Percentiles rank a stretch among this genome's conserved stretches.
These are phyloP conservation scores for Tetragnatha montana DNA, from an alignment of 2,888 invertebrate genomes.

Conservation along the genomic window DNA sequence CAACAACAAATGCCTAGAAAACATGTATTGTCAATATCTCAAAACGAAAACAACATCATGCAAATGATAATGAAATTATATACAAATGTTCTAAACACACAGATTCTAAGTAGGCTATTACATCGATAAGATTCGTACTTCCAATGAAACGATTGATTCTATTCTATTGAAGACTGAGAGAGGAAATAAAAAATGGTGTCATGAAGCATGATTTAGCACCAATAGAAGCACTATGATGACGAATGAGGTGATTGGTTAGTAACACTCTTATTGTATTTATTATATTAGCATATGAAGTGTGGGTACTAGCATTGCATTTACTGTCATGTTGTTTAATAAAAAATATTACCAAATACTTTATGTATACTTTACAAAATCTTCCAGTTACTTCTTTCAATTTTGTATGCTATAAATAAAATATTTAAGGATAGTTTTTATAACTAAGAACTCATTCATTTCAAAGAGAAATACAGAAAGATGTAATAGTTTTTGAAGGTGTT, in stretches of 20 bases:
- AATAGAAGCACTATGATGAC: conserved; percentile 33
- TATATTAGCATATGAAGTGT: neutral
- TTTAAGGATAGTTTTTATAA: too few relatives aligned
- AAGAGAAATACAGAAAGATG: too few relatives aligned
- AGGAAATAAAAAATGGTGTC: conserved; percentile 14
- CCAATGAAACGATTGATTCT: conserved; percentile 6
- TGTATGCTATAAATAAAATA: too few relatives aligned
- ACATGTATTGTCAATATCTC: neutral
- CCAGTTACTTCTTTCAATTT: too few relatives aligned
- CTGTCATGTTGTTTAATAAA: neutral
- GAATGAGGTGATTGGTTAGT: neutral
- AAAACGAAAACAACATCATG: neutral
- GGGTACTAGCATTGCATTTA: neutral
- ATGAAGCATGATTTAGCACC: conserved; percentile 40
- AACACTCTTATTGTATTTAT: neutral
- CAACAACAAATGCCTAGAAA: conserved; percentile 12
- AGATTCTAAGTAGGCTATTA: conserved; percentile 27
- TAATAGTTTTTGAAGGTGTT: too few relatives aligned
- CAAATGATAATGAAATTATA: conserved; percentile 36
- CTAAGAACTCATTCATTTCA: too few relatives aligned
- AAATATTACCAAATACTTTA: too few relatives aligned
- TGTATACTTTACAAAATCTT: too few relatives aligned
- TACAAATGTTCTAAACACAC: conserved; percentile 29
- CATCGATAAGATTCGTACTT: conserved; percentile 31
- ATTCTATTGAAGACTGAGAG: conserved; percentile 20